Percentiles rank a stretch among this genome's conserved stretches.
Evolutionary conservation across 2,113 vertebrate genomes (phyloP).

Genomic region (Coturnix japonica): DNA sequence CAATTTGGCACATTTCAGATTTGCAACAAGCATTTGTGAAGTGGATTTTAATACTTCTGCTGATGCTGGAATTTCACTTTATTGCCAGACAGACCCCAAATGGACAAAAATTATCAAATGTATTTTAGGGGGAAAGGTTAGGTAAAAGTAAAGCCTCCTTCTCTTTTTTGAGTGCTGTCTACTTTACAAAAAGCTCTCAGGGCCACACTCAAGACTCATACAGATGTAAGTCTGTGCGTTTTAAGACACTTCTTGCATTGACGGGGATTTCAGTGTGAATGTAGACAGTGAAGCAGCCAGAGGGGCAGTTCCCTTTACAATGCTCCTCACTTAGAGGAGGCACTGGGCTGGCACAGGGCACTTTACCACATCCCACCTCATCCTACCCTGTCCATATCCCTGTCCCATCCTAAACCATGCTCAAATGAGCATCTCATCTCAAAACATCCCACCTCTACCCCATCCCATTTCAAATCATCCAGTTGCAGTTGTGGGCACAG

Average conservation of each 20-base stretch:
- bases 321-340: background rate
- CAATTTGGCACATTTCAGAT: background rate
- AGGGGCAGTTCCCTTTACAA: background rate
- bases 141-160: background rate
- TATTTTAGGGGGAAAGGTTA: background rate
- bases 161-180: background rate
- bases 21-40: background rate
- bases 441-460: background rate
- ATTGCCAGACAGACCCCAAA: background rate
- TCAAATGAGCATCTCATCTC: too few relatives aligned
- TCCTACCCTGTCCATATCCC: background rate
- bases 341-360: background rate
- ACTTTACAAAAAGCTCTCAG: background rate
- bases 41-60: background rate
- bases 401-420: background rate
- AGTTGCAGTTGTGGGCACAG: background rate
- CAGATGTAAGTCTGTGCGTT: background rate
- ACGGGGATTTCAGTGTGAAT: background rate
- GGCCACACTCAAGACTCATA: background rate
- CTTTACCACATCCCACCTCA: background rate
- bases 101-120: too few relatives aligned
- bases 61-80: background rate
- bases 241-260: background rate
- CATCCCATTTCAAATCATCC: too few relatives aligned
- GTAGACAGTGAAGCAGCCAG: too few relatives aligned